These are phyloP conservation scores for Donacobius atricapilla DNA, from an alignment of 2,113 vertebrate genomes.

Conservation along the genomic window DNA sequence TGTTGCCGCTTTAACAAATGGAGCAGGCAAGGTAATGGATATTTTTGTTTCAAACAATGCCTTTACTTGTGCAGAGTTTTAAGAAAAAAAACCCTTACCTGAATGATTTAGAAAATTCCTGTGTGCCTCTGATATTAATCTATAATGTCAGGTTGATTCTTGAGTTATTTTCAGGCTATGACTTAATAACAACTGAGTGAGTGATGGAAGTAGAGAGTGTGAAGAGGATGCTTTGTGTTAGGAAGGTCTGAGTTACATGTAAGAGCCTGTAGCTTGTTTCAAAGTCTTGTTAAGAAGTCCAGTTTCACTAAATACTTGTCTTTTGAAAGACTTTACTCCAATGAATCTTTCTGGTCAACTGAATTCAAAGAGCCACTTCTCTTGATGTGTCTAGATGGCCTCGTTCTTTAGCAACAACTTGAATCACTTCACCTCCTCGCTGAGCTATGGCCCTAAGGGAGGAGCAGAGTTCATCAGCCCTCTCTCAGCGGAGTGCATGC, in stretches of 20 bases:
- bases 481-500: conserved; percentile 87
- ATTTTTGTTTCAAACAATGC: neutral
- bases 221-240: neutral
- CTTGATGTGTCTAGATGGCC: conserved; percentile 79
- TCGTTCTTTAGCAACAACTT: conserved; percentile 96
- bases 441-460: conserved; percentile 85
- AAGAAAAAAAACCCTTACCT: neutral
- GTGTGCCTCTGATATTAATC: neutral
- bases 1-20: conserved; percentile 84
- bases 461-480: conserved; percentile 81
- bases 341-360: neutral
- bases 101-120: neutral
- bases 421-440: conserved; percentile 83
- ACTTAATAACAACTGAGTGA: neutral
- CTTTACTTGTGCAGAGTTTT: neutral
- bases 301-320: neutral
- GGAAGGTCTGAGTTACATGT: neutral
- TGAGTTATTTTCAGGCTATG: neutral
- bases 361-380: neutral
- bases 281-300: neutral
- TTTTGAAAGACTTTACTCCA: neutral
- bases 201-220: neutral
- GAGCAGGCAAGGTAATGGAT: conserved; percentile 85
- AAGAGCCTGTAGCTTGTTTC: neutral
- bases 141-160: neutral